Conservation (phyloP, 2,797 vertebrate species). For the Staurois parvus region DNA sequence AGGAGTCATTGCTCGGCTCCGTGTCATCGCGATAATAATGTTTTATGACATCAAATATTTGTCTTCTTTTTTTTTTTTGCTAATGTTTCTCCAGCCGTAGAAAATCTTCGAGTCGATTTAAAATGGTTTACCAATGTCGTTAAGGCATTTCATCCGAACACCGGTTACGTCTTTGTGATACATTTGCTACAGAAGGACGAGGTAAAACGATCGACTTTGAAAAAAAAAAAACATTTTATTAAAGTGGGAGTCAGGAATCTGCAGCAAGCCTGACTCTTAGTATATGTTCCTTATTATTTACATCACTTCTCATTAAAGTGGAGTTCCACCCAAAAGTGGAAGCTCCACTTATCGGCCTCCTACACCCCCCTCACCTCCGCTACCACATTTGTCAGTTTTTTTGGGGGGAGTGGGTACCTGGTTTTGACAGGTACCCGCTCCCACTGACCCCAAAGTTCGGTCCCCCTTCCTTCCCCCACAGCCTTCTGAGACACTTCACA, state of each 20-base stretch:
- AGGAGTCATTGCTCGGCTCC: slow-evolving; percentile 16
- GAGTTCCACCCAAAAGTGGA: too few species aligned
- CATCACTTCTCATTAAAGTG: too few species aligned
- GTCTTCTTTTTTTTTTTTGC: neutral
- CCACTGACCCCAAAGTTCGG: too few species aligned
- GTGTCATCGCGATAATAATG: slow-evolving; percentile 5
- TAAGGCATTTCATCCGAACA: neutral
- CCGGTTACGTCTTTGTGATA: neutral
- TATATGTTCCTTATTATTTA: neutral
- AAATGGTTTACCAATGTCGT: neutral
- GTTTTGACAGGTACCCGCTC: too few species aligned
- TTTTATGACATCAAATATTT: neutral
- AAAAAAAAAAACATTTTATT: neutral
- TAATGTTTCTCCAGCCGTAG: neutral
- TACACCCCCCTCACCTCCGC: too few species aligned
- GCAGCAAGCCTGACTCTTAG: too few species aligned
- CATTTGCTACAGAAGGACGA: neutral
- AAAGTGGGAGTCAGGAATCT: neutral
- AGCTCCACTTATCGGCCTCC: too few species aligned
- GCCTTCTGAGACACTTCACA: too few species aligned
- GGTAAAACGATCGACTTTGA: neutral
- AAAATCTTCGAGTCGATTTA: neutral
- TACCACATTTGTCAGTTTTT: too few species aligned
- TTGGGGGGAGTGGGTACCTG: too few species aligned
- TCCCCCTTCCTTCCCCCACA: too few species aligned